These are phyloP conservation scores for Eulemur rufifrons DNA, from an alignment of 2,113 vertebrate genomes.

Conservation along the genomic window DNA sequence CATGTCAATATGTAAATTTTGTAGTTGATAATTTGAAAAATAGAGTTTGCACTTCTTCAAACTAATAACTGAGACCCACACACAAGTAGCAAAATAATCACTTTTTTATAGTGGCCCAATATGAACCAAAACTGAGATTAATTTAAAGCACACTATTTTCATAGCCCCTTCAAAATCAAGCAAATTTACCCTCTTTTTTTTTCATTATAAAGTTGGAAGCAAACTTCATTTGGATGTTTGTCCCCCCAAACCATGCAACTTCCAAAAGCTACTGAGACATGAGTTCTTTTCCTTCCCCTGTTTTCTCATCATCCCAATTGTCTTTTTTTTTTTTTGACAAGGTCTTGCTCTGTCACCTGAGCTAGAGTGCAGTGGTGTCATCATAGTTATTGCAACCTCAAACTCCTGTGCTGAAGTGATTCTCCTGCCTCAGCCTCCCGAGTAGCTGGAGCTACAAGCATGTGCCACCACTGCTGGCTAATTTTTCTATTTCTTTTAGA, in stretches of 20 bases:
- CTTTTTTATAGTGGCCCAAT: background rate
- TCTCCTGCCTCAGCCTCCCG: no score
- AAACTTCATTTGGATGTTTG: background rate
- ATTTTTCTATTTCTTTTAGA: no score
- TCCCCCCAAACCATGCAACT: background rate
- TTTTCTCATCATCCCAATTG: background rate
- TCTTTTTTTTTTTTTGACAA: background rate
- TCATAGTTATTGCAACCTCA: no score
- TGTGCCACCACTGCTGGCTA: no score
- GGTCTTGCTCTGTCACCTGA: no score
- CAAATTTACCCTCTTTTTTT: background rate
- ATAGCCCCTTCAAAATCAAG: background rate
- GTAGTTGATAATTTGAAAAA: background rate
- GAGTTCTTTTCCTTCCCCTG: accelerated
- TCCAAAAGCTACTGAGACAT: background rate
- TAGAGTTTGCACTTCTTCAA: background rate
- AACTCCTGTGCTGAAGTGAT: no score
- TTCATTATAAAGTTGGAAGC: background rate
- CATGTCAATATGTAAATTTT: background rate
- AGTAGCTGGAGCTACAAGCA: no score
- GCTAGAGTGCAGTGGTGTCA: no score
- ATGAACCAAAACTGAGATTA: background rate
- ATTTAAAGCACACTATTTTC: background rate
- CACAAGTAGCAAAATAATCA: background rate
- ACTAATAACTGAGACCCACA: background rate